Conservation (phyloP, 2,113 vertebrate genomes). For the Gadus macrocephalus region DNA sequence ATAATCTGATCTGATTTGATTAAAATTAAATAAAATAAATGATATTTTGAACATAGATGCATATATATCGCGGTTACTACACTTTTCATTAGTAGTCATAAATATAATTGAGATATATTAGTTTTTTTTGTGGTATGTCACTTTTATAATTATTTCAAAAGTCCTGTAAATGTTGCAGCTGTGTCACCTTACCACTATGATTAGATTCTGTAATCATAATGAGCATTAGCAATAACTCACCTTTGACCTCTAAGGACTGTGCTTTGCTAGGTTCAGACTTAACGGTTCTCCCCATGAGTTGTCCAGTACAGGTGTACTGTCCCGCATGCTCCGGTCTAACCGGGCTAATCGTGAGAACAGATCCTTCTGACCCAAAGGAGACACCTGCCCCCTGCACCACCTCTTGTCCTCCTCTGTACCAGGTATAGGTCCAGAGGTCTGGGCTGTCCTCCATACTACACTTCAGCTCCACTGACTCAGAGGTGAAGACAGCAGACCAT, state of each 20-base stretch:
- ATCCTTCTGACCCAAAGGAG: not conserved
- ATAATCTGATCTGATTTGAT: not conserved
- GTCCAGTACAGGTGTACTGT: not conserved
- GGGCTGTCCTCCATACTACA: not conserved
- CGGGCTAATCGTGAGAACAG: not conserved
- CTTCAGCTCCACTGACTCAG: constrained; percentile 9
- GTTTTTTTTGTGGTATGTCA: too few relatives aligned
- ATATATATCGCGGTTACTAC: too few relatives aligned
- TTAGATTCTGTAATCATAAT: not conserved
- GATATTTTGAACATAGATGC: not conserved
- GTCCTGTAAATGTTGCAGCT: too few relatives aligned
- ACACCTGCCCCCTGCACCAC: not conserved
- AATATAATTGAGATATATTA: too few relatives aligned
- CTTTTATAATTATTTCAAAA: too few relatives aligned
- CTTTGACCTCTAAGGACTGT: not conserved
- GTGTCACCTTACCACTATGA: too few relatives aligned
- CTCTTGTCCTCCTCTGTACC: not conserved
- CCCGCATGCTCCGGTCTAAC: not conserved
- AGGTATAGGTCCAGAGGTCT: constrained; percentile 2
- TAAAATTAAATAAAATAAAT: not conserved
- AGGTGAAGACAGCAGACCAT: constrained; percentile 10
- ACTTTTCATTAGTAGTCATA: too few relatives aligned
- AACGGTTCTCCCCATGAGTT: not conserved
- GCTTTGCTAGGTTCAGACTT: not conserved
- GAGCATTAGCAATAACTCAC: not conserved